phyloP scores from a whole-genome alignment of 2,113 vertebrate genomes.

The Caretta caretta region DNA sequence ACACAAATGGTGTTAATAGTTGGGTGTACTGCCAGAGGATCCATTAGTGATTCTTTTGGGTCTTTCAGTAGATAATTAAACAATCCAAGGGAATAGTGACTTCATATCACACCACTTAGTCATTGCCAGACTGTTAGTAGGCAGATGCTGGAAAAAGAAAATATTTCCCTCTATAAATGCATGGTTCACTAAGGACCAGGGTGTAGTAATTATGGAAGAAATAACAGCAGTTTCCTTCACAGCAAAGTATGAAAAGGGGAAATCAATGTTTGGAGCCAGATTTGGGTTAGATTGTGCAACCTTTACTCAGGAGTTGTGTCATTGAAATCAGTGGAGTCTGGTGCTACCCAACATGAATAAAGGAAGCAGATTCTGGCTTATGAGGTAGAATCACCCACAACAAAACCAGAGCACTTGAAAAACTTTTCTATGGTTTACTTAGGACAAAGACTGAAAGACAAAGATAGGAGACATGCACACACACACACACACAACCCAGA shows the following conservation, averaged over 20 bases:
- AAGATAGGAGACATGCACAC: background rate
- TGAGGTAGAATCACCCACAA: background rate
- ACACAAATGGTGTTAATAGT: conserved; percentile 9
- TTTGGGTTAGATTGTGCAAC: background rate
- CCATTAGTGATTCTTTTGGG: conserved; percentile 50
- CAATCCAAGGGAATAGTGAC: conserved; percentile 35
- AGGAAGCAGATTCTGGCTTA: background rate
- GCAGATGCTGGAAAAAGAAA: conserved; percentile 12
- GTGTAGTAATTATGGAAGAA: background rate
- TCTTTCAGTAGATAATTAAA: conserved; percentile 46
- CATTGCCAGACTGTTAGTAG: conserved; percentile 36
- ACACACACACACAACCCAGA: background rate
- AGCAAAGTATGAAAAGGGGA: background rate
- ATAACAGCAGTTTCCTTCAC: background rate
- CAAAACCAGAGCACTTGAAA: conserved; percentile 6
- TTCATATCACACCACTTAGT: conserved; percentile 38
- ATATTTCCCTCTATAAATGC: background rate
- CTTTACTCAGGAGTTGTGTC: background rate
- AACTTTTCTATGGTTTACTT: background rate
- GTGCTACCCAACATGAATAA: background rate
- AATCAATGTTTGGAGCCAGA: background rate
- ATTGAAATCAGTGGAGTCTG: background rate
- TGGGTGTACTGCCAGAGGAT: conserved; percentile 43
- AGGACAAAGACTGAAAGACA: conserved; percentile 3
- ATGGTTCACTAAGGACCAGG: background rate